Base-by-base conservation (phyloP, 2,113 vertebrate species). In the Nothobranchius kuhntae region DNA sequence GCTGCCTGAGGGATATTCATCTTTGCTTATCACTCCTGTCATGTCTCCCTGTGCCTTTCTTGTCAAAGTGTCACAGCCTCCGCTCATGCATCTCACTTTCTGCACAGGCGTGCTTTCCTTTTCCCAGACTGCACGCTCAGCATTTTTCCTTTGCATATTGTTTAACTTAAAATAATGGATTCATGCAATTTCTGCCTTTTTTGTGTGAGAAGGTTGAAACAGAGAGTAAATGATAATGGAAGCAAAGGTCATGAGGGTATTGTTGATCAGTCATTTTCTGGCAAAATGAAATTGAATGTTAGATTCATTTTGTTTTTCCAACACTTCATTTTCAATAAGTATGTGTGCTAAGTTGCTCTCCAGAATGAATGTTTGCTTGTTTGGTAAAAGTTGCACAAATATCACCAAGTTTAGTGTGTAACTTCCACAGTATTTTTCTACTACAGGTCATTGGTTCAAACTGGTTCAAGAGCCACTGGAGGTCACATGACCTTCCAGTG, bases 1-100 rank as follows among this genome's bases (percentile, higher is more conserved):
- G 71, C 80, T 84, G 87, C 88, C 78, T 66, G 68, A 45, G 81
- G 87, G 85, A 85, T 83, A 85, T 90, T 89, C 81, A 83, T 86
- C 89, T 88, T 86, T 86, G 89, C 85, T 83, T 86, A 87, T 77
- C 80, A 71, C 75, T 67, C 64, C 72, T 80, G 83, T 88, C 80
- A 77, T 81, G 75, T 84, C 75, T 65, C 55, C 75, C 71, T 40
- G 61, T 68, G 59, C 64, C 62, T 13, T 3, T 71, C 71, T 84
- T 78, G 78, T 80, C 81, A 81, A 44, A 55, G 70, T 53, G 74
- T 67, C 76, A 75, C 56, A 71, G 45, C 61, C 71, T 76, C 40
- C 9, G 5, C 14, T 30, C 46, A 36, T 15, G 0, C 17, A 30
- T 24, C 7, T 7, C 51, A 10, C 58, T 50, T 68, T 57, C 35